Percentiles rank a stretch among this genome's conserved stretches.
These are phyloP conservation scores for Pissodes strobi DNA, from an alignment of 1,140 invertebrate genomes.

Conservation along the genomic window DNA sequence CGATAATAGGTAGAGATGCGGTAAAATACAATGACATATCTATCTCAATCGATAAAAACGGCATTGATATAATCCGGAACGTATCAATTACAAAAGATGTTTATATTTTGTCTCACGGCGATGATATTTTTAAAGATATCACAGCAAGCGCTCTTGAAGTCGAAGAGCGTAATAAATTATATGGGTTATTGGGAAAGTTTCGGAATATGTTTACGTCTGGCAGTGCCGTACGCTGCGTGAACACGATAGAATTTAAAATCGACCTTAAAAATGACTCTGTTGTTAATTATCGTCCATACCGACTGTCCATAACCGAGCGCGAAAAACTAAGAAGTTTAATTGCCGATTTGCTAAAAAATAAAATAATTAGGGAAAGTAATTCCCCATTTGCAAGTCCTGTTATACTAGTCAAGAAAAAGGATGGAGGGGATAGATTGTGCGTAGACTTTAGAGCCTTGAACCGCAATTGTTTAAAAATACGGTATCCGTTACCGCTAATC, in stretches of 20 bases:
- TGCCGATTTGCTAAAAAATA: slow-evolving; percentile 40
- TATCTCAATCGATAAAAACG: too few relatives aligned
- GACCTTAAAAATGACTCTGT: background rate
- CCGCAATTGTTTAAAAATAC: slow-evolving; percentile 38
- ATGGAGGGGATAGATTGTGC: slow-evolving; percentile 41
- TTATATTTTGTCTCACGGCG: background rate
- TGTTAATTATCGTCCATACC: slow-evolving; percentile 7
- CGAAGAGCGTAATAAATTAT: background rate
- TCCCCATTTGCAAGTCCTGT: slow-evolving; percentile 55
- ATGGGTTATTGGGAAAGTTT: too few relatives aligned
- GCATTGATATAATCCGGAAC: too few relatives aligned
- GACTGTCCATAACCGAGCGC: slow-evolving; percentile 1
- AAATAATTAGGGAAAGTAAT: slow-evolving; percentile 52
- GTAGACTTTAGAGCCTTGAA: slow-evolving; percentile 48
- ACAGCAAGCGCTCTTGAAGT: background rate
- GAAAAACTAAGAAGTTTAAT: slow-evolving; percentile 8
- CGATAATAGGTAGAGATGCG: too few relatives aligned
- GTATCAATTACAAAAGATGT: background rate
- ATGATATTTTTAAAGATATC: background rate
- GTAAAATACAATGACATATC: too few relatives aligned
- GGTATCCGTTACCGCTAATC: slow-evolving; percentile 45
- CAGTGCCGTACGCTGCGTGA: background rate
- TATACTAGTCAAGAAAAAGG: slow-evolving; percentile 52
- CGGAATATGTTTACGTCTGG: background rate
- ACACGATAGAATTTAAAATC: slow-evolving; percentile 13